Conservation (phyloP, 37 sponge, comb jelly and placozoan genomes). For the Theonella swinhoei region DNA sequence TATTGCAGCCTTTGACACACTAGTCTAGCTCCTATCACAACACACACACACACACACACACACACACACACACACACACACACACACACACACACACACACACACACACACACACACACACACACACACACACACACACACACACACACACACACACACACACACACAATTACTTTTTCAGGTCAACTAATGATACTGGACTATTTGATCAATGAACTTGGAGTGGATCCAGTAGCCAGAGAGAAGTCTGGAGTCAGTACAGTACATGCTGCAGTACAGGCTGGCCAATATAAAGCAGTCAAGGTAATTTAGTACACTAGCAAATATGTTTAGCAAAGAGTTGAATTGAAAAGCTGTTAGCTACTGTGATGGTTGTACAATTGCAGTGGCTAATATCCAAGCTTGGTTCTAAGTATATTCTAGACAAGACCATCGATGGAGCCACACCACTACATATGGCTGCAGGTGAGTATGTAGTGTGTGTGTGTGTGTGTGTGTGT, state of each 20-base stretch:
- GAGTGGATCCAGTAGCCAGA: slow-evolving; percentile 58
- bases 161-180: neutral
- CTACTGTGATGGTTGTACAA: no score
- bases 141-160: no score
- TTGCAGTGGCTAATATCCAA: slow-evolving; percentile 71
- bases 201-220: slow-evolving; percentile 70
- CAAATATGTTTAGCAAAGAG: neutral
- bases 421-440: slow-evolving; percentile 73
- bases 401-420: slow-evolving; percentile 60
- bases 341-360: no score
- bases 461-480: slow-evolving; percentile 55
- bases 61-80: no score
- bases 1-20: no score
- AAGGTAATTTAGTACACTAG: slow-evolving; percentile 40
- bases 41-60: no score
- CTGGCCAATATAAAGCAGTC: slow-evolving; percentile 43
- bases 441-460: slow-evolving; percentile 89
- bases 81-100: no score
- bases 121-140: no score
- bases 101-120: no score
- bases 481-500: neutral
- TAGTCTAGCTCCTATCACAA: no score
- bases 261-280: slow-evolving; percentile 81
- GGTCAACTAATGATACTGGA: slow-evolving; percentile 58
- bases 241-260: slow-evolving; percentile 70